Evolutionary conservation across 2,888 invertebrate species (phyloP).

Genomic region (Lasioglossum malachurum): DNA sequence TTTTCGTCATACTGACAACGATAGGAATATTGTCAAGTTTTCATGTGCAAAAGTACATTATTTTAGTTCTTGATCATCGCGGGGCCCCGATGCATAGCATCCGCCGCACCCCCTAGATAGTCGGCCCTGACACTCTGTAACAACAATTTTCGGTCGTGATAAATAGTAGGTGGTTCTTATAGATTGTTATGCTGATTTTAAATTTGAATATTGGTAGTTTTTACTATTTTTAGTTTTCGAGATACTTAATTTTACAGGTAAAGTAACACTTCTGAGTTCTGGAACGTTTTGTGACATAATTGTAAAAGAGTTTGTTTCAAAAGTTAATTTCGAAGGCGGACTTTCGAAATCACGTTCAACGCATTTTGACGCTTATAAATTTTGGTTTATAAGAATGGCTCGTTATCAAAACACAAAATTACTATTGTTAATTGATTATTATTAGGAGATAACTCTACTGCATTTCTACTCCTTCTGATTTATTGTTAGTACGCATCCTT

Average conservation of each 20-base stretch:
- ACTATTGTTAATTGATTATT: neutral
- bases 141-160: neutral
- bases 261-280: neutral
- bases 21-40: no score
- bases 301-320: neutral
- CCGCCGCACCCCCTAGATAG: no score
- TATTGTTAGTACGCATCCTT: neutral
- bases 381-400: neutral
- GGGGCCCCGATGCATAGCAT: no score
- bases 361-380: neutral
- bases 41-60: no score
- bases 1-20: no score
- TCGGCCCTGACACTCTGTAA: neutral
- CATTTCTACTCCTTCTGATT: neutral
- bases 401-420: neutral
- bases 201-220: neutral
- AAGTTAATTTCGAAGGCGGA: neutral
- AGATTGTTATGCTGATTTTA: neutral
- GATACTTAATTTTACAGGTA: neutral
- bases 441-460: neutral
- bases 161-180: neutral
- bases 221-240: neutral
- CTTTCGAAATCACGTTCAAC: neutral
- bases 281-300: neutral
- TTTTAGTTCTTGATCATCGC: no score